Base-by-base conservation (phyloP, 1,140 invertebrate species). In the Drosophila sucinea region DNA sequence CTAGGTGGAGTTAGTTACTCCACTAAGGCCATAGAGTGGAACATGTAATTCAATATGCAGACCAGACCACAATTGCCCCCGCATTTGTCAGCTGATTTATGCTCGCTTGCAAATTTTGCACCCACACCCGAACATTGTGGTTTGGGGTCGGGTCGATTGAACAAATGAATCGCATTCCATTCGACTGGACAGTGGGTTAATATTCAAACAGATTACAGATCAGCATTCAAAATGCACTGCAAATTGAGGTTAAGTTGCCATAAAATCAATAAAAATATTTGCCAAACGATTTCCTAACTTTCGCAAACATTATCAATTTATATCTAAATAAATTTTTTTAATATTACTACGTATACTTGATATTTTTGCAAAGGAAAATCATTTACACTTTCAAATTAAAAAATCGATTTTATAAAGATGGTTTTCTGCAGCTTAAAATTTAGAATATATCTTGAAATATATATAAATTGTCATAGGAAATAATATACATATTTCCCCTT, bases 71-170 rank as follows among this genome's bases (percentile, higher is more conserved):
- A 82, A 72, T 76, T 84, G 84, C 84, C 84, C 84, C 85, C 84
- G 85, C 84, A 89, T 70, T 84, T 89, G 73, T 74, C 67, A 73
- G 33, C 81, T 90, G 84, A 89, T 89, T 89, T 89, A 87, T 87
- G 84, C 51, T 40, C 80, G 67, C 80, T 77, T 70, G 80, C 84
- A 87, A 87, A 89, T 87, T 87, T 51, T 80, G 84, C 84, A 90
- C 84, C 84, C 84, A 89, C 82, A 86, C 78, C 77, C 80, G 70
- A 77, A 66, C 35, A 76, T 56, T 25, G 47, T 60, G 70, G 72
- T 56, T 83, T 62, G 66, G 38, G 63, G 79, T 83, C 55, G 56
- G 56, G 56, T 58, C 56, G 56, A 58, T 35, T 35, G 29, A 58
- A 58, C 33, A 35, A 58, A 58, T 58, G 56, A 58, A 58, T 32